These are phyloP conservation scores for Tenthredo distinguenda DNA, from an alignment of 2,888 invertebrate species.

Conservation along the genomic window DNA sequence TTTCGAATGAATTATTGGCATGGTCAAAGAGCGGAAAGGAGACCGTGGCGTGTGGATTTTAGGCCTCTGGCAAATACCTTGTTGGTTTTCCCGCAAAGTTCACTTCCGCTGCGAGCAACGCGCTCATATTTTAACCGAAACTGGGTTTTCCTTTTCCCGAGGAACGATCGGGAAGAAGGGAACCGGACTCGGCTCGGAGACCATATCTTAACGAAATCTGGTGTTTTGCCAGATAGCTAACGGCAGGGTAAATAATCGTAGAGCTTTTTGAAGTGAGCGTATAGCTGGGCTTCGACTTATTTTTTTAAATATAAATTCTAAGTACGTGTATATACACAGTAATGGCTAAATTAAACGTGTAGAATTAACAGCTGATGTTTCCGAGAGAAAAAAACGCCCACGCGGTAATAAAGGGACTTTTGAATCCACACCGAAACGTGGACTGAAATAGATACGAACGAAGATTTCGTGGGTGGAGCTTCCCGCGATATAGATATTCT, in stretches of 20 bases:
- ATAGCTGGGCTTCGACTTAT: not conserved
- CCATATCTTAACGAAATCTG: not conserved
- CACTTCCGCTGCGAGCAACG: not conserved
- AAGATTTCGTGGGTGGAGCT: not conserved
- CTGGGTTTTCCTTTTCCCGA: not conserved
- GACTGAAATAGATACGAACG: not conserved
- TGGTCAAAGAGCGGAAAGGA: not conserved
- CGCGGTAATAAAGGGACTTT: not conserved
- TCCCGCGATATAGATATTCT: conserved; percentile 4
- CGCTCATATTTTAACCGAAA: not conserved
- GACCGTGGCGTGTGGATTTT: not conserved
- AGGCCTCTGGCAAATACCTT: conserved; percentile 18
- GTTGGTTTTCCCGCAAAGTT: conserved; percentile 10
- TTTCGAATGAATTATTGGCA: conserved; percentile 33
- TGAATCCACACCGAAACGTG: not conserved
- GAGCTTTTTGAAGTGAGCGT: conserved; percentile 10
- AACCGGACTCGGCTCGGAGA: conserved; percentile 11
- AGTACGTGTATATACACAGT: not conserved
- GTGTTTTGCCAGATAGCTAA: conserved; percentile 11
- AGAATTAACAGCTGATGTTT: conserved; percentile 2
- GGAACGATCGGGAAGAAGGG: not conserved
- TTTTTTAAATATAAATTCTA: not conserved
- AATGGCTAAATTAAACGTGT: not conserved
- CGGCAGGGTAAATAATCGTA: conserved; percentile 24
- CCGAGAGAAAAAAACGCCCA: not conserved